Base-by-base conservation (phyloP, 2,888 invertebrate genomes). In the Andrena flavipes region DNA sequence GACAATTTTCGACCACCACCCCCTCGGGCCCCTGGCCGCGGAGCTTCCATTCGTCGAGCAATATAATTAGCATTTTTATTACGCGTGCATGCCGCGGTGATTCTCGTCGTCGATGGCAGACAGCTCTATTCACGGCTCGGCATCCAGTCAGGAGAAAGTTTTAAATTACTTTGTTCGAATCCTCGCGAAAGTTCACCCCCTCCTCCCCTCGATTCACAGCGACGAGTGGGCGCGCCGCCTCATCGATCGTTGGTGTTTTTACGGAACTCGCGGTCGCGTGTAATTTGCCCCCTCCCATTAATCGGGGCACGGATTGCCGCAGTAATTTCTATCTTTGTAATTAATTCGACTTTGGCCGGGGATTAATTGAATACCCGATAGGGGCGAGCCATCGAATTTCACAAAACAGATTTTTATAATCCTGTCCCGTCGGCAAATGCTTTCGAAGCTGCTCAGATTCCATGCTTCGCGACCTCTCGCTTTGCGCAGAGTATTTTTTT, bases 31-130 rank as follows among this genome's bases (percentile, higher is more conserved):
- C 75, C 65, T 70, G 77, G 72, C 76, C 67, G 81, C 73, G 78
- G 77, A 3, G 79, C 70, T 62, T 80, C 76, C 72, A 69, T 82
- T 85, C 76, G 72, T 35, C 62, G 33, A 23, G 29, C 86, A 73
- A 84, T 84, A 80, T 84, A 89, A 91, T 91, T 90, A 90, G 88
- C 88, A 90, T 91, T 89, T 91, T 90, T 89, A 91, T 88, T 87
- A 88, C 82, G 59, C 75, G 84, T 85, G 82, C 84, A 84, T 87
- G 87, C 85, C 82, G 80, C 84, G 71, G 42, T 56, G 51, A 54
- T 73, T 51, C 68, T 64, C 76, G 56, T 73, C 48, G 59, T 63
- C 71, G 62, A 80, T 67, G 62, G 59, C 77, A 65, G 81, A 77
- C 77, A 79, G 80, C 78, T 84, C 80, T 73, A 76, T 84, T 78